Evolutionary conservation across 2,113 vertebrate genomes (phyloP).

Genomic region (Ailuropoda melanoleuca): DNA sequence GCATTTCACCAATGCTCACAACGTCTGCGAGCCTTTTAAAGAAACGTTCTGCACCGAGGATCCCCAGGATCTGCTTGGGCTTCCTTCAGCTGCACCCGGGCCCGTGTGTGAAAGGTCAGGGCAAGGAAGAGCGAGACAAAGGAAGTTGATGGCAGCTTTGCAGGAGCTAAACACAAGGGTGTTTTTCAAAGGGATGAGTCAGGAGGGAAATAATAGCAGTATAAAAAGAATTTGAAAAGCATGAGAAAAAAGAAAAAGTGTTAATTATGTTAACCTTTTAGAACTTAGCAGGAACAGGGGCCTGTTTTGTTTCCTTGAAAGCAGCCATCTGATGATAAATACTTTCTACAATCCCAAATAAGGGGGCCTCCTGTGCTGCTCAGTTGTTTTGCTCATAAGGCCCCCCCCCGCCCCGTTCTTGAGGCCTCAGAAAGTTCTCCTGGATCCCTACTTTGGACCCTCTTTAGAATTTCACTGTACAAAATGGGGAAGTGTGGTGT

Average conservation of each 20-base stretch:
- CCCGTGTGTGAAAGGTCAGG: background rate
- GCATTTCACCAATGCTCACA: fast-evolving
- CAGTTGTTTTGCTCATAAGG: background rate
- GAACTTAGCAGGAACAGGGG: background rate
- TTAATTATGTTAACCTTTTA: slow-evolving; percentile 64
- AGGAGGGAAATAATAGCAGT: slow-evolving; percentile 52
- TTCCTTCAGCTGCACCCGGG: background rate
- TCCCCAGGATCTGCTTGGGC: background rate
- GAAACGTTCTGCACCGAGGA: fast-evolving
- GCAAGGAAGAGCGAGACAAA: background rate
- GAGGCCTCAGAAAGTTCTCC: background rate
- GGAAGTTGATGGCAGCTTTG: background rate
- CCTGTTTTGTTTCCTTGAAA: background rate
- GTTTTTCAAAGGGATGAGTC: slow-evolving; percentile 51
- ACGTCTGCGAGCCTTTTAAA: background rate
- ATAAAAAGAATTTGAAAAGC: slow-evolving; percentile 39
- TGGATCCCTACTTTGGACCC: too few species aligned
- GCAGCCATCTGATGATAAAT: background rate
- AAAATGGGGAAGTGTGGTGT: background rate
- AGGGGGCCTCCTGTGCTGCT: background rate
- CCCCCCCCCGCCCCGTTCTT: background rate
- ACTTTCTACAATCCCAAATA: background rate
- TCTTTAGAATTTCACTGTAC: background rate
- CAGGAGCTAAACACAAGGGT: background rate
- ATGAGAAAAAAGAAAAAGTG: background rate